Percentiles rank a stretch among this genome's conserved stretches.
Evolutionary conservation across 2,888 invertebrate genomes (phyloP).

Genomic region (Argyresthia albistria): DNA sequence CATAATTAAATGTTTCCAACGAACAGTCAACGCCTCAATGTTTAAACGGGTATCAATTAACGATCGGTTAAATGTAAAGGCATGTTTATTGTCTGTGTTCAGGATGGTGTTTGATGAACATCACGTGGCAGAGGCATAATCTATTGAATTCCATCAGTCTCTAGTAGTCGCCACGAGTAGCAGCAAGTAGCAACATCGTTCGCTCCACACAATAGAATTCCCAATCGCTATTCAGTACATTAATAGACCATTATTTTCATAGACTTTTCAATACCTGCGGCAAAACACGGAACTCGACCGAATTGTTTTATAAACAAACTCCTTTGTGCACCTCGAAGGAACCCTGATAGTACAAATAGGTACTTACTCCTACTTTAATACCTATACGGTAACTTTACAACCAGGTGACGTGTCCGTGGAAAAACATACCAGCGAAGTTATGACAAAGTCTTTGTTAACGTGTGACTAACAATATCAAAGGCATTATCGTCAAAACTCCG

Average conservation of each 20-base stretch:
- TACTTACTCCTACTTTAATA: neutral
- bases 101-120: too few relatives aligned
- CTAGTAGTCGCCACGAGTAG: too few relatives aligned
- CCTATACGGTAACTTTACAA: neutral
- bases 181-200: neutral
- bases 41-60: too few relatives aligned
- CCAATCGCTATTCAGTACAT: constrained; percentile 23
- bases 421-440: neutral
- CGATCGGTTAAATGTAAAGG: too few relatives aligned
- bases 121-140: too few relatives aligned
- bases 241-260: constrained; percentile 44
- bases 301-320: constrained; percentile 65
- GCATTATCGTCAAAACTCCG: neutral
- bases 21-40: too few relatives aligned
- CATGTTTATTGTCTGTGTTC: too few relatives aligned
- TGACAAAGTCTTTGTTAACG: constrained; percentile 1
- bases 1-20: too few relatives aligned
- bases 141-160: too few relatives aligned
- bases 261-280: constrained; percentile 34
- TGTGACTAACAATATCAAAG: neutral
- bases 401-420: constrained; percentile 1
- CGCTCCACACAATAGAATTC: neutral
- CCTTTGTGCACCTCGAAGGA: constrained; percentile 39
- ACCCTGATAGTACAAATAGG: neutral
- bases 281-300: constrained; percentile 41